Conservation (phyloP, 1,140 invertebrate species). For the Dinothrombium tinctorium region DNA sequence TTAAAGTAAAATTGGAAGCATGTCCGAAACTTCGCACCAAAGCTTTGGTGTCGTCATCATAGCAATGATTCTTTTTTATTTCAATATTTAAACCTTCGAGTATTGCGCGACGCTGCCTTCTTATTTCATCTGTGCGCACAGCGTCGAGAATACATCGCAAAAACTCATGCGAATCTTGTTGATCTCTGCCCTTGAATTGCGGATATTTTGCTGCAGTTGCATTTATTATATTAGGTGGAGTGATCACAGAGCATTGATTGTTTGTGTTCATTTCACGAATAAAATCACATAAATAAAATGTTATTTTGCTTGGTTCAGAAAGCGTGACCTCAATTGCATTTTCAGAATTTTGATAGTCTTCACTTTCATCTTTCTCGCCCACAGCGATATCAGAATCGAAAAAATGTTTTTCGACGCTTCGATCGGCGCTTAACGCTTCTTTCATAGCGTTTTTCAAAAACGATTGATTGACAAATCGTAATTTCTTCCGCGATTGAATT, state of each 20-base stretch:
- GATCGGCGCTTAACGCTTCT: background rate
- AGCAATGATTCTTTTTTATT: no score
- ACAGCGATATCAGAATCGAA: background rate
- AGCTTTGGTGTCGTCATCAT: no score
- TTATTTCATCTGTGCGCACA: conserved; percentile 37
- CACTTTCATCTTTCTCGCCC: no score
- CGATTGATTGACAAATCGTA: background rate
- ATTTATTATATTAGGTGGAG: conserved; percentile 18
- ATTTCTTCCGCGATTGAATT: no score
- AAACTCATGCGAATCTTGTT: conserved; percentile 89
- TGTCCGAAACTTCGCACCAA: no score
- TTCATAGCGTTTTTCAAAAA: conserved; percentile 1
- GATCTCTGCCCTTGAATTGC: conserved; percentile 72
- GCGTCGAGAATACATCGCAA: conserved; percentile 64
- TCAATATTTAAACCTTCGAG: conserved; percentile 12
- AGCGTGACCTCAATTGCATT: background rate
- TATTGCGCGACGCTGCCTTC: conserved; percentile 19
- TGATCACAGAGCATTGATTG: conserved; percentile 17
- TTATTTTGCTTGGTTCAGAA: conserved; percentile 27
- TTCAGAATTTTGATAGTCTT: background rate
- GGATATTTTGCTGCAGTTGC: conserved; percentile 18
- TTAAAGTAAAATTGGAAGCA: no score
- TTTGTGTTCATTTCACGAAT: conserved; percentile 27
- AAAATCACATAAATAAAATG: conserved; percentile 45
- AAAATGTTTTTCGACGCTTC: conserved; percentile 4